Evolutionary conservation across 2,888 invertebrate genomes (phyloP).

Genomic region (Coelinius sp.): DNA sequence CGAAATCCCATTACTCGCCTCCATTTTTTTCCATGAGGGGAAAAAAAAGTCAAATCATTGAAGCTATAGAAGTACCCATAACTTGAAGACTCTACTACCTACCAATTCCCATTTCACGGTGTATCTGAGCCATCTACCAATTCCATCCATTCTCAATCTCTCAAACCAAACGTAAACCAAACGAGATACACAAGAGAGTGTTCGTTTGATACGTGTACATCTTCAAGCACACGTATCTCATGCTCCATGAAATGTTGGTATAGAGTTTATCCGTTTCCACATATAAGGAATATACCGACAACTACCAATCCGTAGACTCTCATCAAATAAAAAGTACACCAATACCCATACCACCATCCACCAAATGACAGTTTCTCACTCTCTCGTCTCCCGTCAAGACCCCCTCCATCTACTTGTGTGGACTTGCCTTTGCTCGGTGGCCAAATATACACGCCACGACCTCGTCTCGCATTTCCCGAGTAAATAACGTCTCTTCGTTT

Average conservation of each 20-base stretch:
- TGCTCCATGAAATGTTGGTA: not conserved
- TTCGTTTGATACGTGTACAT: slow-evolving; percentile 18
- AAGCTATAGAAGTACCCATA: slow-evolving; percentile 2
- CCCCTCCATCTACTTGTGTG: slow-evolving; percentile 3
- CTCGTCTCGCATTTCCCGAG: slow-evolving; percentile 36
- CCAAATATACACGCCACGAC: slow-evolving; percentile 33
- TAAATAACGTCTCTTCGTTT: slow-evolving; percentile 36
- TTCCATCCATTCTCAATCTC: slow-evolving; percentile 6
- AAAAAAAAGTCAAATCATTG: slow-evolving; percentile 2
- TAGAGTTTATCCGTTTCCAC: not conserved
- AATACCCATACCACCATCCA: slow-evolving; percentile 13
- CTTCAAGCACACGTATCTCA: slow-evolving; percentile 2
- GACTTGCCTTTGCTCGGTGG: not conserved
- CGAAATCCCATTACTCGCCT: slow-evolving; percentile 3
- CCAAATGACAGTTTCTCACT: slow-evolving; percentile 15
- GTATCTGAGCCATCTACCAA: not conserved
- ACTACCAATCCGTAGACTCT: slow-evolving; percentile 20
- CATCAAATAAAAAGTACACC: slow-evolving; percentile 43
- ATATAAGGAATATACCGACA: not conserved
- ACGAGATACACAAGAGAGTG: slow-evolving; percentile 11
- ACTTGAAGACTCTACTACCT: slow-evolving; percentile 48
- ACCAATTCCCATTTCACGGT: slow-evolving; percentile 54
- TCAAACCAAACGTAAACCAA: slow-evolving; percentile 20
- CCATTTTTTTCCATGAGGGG: not conserved
- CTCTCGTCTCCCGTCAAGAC: not conserved